A percentile compares a stretch with the other conserved stretches of the same genome.
Conservation (phyloP, 2,888 invertebrate species). For the Eupithecia subfuscata region DNA sequence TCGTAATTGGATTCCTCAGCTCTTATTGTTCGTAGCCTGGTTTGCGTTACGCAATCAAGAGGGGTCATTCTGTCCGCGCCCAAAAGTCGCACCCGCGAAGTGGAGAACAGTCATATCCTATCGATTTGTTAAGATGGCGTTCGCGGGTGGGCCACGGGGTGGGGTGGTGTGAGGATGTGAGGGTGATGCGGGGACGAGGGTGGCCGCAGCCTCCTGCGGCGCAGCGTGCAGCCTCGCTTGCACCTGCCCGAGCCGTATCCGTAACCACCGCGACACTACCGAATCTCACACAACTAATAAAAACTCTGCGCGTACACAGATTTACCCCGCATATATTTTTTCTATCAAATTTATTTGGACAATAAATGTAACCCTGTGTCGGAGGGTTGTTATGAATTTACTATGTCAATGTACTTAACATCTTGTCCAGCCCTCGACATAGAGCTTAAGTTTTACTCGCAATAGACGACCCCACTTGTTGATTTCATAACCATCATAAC, state of each 20-base stretch:
- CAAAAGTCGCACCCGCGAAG: constrained; percentile 81
- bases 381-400: neutral
- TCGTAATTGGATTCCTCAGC: constrained; percentile 43
- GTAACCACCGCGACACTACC: constrained; percentile 70
- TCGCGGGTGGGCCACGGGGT: constrained; percentile 64
- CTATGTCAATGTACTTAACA: neutral
- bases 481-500: constrained; percentile 15
- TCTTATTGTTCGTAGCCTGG: constrained; percentile 58
- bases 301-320: constrained; percentile 35
- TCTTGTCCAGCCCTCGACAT: neutral
- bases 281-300: constrained; percentile 54
- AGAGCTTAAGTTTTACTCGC: neutral
- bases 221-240: constrained; percentile 79
- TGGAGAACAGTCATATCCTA: constrained; percentile 85
- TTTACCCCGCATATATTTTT: constrained; percentile 18
- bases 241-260: constrained; percentile 69
- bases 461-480: constrained; percentile 16
- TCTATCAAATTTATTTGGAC: neutral
- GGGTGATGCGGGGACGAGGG: constrained; percentile 63
- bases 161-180: constrained; percentile 55
- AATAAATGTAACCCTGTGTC: neutral
- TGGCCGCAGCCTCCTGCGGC: constrained; percentile 76
- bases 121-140: constrained; percentile 85
- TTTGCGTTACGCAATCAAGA: constrained; percentile 73
- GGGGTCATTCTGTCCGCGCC: constrained; percentile 81